Evolutionary conservation across 2,888 invertebrate species (phyloP).

Genomic region (Caenorhabditis angaria): DNA sequence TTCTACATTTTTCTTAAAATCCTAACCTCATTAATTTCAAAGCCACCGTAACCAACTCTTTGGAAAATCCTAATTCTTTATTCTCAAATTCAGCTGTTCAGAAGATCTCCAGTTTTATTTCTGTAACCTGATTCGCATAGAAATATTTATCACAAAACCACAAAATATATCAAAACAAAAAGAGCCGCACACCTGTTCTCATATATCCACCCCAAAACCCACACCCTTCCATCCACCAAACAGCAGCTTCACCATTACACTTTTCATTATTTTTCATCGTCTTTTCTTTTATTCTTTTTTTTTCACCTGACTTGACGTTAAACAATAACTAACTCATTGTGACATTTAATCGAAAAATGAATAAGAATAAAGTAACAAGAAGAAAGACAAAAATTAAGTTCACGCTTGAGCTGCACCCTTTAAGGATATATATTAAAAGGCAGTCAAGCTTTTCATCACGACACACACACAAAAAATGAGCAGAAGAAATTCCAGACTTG

Average conservation of each 20-base stretch:
- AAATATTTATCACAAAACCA: not conserved
- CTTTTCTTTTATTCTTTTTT: slow-evolving; percentile 5
- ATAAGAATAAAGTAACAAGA: slow-evolving; percentile 19
- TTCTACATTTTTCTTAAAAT: too few relatives aligned
- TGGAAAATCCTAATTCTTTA: too few relatives aligned
- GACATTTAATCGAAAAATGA: not conserved
- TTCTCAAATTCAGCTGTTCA: too few relatives aligned
- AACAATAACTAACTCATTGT: slow-evolving; percentile 30
- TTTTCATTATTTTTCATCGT: not conserved
- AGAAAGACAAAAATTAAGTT: not conserved
- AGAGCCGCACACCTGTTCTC: not conserved
- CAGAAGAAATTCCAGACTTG: not conserved
- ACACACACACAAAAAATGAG: too few relatives aligned
- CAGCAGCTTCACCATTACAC: slow-evolving; percentile 1
- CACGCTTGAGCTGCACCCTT: slow-evolving; percentile 11
- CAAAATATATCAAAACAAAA: not conserved
- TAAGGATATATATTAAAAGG: slow-evolving; percentile 27
- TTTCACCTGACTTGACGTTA: slow-evolving; percentile 38
- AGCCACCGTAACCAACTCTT: too few relatives aligned
- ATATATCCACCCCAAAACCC: not conserved
- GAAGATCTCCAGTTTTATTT: too few relatives aligned
- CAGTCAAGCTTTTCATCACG: slow-evolving; percentile 39
- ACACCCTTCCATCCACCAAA: not conserved
- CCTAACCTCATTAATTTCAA: too few relatives aligned
- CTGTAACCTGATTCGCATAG: not conserved